These are phyloP conservation scores for Gryllus bimaculatus DNA, from an alignment of 1,140 invertebrate species.

Conservation along the genomic window DNA sequence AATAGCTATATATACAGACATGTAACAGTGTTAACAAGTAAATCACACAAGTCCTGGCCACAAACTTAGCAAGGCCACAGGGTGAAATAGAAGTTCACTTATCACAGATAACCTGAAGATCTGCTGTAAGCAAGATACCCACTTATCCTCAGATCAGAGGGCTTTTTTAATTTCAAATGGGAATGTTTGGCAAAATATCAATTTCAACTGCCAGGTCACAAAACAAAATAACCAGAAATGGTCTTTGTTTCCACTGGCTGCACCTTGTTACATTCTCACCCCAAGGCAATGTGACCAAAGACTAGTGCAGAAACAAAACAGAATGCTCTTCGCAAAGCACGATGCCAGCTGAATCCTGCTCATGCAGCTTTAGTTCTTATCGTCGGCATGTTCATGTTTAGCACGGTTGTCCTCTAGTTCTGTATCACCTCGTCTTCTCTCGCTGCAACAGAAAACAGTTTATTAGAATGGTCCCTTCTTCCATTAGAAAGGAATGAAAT, in stretches of 20 bases:
- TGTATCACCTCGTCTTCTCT: neutral
- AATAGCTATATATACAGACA: neutral
- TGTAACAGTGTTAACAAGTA: conserved; percentile 1
- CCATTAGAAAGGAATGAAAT: neutral
- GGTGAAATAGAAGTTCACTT: neutral
- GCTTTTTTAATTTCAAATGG: neutral
- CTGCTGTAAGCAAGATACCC: neutral
- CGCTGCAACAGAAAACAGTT: neutral
- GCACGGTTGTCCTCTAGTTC: neutral
- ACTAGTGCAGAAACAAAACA: neutral
- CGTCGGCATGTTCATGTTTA: neutral
- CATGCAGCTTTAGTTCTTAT: neutral
- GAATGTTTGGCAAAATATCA: neutral
- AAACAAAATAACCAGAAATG: neutral
- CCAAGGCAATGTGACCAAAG: neutral
- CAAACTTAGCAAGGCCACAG: neutral
- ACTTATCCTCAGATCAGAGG: neutral
- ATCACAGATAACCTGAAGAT: neutral
- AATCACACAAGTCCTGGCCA: neutral
- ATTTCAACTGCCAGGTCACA: neutral
- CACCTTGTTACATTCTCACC: neutral
- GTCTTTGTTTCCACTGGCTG: neutral
- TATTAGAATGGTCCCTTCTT: neutral
- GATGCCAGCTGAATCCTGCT: neutral
- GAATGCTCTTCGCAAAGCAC: neutral